Evolutionary conservation across 2,113 vertebrate species (phyloP).

Genomic region (Oncorhynchus nerka): DNA sequence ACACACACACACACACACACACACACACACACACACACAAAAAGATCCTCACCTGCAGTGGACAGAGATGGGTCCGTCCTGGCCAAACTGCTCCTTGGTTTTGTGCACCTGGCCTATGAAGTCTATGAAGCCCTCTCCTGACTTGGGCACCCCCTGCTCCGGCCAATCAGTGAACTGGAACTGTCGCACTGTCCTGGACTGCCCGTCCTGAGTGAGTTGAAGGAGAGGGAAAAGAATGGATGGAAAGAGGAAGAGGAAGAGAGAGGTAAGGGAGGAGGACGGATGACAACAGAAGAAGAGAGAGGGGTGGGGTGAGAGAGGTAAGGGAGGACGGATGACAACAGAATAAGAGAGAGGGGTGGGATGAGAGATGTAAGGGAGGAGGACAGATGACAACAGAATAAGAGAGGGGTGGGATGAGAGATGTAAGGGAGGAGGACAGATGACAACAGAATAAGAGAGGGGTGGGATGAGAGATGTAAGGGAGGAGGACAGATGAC

Average conservation of each 20-base stretch:
- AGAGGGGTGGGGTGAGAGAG: background rate
- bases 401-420: background rate
- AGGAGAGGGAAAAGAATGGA: background rate
- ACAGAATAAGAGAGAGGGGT: background rate
- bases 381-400: background rate
- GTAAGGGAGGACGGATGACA: background rate
- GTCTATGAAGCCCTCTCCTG: slow-evolving; percentile 96
- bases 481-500: too few relatives aligned
- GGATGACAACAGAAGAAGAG: background rate
- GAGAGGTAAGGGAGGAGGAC: background rate
- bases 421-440: too few relatives aligned
- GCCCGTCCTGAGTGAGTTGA: slow-evolving; percentile 82
- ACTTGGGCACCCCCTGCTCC: slow-evolving; percentile 95
- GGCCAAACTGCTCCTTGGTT: slow-evolving; percentile 99
- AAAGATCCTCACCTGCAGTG: slow-evolving; percentile 87
- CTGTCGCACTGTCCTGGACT: slow-evolving; percentile 94
- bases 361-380: background rate
- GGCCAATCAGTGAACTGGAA: slow-evolving; percentile 99
- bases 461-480: too few relatives aligned
- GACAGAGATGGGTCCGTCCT: slow-evolving; percentile 96
- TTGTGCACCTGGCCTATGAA: slow-evolving; percentile 98
- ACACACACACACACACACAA: background rate
- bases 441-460: background rate
- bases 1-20: background rate
- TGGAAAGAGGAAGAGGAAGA: background rate